These are phyloP conservation scores for Aythya baeri DNA, from an alignment of 2,113 vertebrate species.

Conservation along the genomic window DNA sequence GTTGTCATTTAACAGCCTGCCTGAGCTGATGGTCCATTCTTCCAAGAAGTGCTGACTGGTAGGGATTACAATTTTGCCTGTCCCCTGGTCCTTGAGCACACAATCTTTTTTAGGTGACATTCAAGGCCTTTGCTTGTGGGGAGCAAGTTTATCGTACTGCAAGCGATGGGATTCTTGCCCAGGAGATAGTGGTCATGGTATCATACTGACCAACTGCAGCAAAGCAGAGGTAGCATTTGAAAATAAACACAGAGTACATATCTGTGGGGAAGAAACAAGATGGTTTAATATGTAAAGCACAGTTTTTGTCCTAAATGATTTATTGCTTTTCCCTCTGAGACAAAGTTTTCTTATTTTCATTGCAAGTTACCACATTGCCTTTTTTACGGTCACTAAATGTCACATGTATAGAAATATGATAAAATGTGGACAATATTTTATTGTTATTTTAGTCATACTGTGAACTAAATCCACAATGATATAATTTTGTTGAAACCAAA, in stretches of 20 bases:
- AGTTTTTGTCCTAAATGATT: background rate
- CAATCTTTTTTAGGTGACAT: fast-evolving
- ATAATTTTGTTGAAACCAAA: background rate
- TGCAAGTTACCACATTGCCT: background rate
- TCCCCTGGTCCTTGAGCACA: background rate
- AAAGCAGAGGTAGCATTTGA: background rate
- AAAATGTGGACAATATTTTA: background rate
- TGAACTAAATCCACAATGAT: background rate
- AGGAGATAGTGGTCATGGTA: background rate
- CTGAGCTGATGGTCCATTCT: background rate
- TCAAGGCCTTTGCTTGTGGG: background rate
- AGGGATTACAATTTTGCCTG: background rate
- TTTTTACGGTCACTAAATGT: background rate
- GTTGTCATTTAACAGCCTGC: background rate
- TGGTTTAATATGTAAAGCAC: background rate
- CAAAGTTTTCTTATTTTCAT: background rate
- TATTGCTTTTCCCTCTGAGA: background rate
- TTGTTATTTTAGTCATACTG: background rate
- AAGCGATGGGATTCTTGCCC: background rate
- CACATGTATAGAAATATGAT: background rate
- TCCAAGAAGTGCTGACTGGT: background rate
- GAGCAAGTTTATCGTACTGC: background rate
- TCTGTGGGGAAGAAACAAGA: background rate
- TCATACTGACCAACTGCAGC: background rate
- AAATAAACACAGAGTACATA: background rate